Percentiles rank a stretch among this genome's conserved stretches.
Evolutionary conservation across 2,113 vertebrate species (phyloP).

Genomic region (Lepisosteus osseus): DNA sequence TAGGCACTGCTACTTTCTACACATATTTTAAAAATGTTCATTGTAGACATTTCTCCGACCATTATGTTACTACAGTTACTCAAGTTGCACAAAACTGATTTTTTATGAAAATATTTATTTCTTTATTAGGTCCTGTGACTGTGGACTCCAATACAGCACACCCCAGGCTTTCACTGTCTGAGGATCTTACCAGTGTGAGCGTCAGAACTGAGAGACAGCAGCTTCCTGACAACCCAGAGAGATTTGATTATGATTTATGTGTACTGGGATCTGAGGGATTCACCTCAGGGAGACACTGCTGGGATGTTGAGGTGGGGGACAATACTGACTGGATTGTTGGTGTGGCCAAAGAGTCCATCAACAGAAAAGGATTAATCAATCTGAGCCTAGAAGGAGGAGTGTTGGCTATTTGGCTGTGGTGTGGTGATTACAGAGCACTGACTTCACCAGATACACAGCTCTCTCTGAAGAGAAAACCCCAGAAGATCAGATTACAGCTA

Average conservation of each 20-base stretch:
- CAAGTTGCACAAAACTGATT: too few relatives aligned
- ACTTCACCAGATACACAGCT: constrained; percentile 54
- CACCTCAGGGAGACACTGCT: constrained; percentile 43
- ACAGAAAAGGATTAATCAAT: constrained; percentile 51
- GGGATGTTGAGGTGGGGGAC: constrained; percentile 56
- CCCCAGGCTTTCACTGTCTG: constrained; percentile 57
- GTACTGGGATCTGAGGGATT: constrained; percentile 50
- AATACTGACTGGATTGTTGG: constrained; percentile 58
- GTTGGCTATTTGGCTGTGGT: constrained; percentile 57
- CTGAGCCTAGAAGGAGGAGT: constrained; percentile 55
- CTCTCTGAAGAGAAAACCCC: constrained; percentile 40
- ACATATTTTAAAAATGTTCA: too few relatives aligned
- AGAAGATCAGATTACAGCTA: constrained; percentile 48
- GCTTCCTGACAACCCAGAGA: constrained; percentile 55
- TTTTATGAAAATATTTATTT: background rate
- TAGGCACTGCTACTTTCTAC: too few relatives aligned
- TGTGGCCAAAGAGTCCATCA: constrained; percentile 49
- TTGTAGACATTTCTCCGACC: too few relatives aligned
- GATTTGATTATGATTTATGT: constrained; percentile 51
- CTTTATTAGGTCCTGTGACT: constrained; percentile 48
- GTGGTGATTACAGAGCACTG: constrained; percentile 60
- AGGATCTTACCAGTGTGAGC: constrained; percentile 46
- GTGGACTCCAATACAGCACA: constrained; percentile 61
- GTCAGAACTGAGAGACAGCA: constrained; percentile 50
- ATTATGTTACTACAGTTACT: too few relatives aligned